phyloP scores from a whole-genome alignment of 1,140 invertebrate genomes.

The Temnothorax longispinosus region DNA sequence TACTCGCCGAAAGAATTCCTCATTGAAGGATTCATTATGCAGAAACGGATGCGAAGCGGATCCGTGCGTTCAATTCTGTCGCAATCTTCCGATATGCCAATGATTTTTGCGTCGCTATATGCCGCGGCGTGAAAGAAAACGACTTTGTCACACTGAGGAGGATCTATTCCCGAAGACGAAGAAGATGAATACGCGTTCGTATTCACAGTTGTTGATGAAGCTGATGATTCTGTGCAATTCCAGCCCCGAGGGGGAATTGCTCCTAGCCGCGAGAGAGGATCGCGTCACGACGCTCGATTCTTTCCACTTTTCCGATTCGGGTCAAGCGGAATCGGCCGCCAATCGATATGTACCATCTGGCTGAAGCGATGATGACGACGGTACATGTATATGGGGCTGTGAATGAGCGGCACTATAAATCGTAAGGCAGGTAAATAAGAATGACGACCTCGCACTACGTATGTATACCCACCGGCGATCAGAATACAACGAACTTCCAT shows the following conservation, averaged over 20 bases:
- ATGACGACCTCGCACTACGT: background rate
- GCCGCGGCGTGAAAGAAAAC: background rate
- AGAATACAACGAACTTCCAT: constrained; percentile 15
- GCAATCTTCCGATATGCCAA: constrained; percentile 1
- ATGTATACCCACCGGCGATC: background rate
- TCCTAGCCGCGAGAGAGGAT: background rate
- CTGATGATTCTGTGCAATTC: constrained; percentile 56
- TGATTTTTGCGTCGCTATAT: background rate
- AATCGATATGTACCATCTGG: constrained; percentile 54
- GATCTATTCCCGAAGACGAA: background rate
- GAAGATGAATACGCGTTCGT: background rate
- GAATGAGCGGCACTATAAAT: constrained; percentile 40
- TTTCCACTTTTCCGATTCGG: constrained; percentile 44
- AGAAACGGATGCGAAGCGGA: constrained; percentile 8
- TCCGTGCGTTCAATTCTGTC: background rate
- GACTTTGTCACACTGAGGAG: background rate
- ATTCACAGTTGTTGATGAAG: background rate
- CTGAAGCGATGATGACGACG: constrained; percentile 22
- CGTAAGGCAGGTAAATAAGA: constrained; percentile 25
- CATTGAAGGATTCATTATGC: constrained; percentile 27
- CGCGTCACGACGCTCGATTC: constrained; percentile 18
- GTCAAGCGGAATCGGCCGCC: constrained; percentile 40
- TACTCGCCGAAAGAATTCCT: background rate
- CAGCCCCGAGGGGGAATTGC: constrained; percentile 35
- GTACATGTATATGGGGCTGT: background rate